These are phyloP conservation scores for Bufo gargarizans DNA, from an alignment of 2,113 vertebrate species.

Conservation along the genomic window DNA sequence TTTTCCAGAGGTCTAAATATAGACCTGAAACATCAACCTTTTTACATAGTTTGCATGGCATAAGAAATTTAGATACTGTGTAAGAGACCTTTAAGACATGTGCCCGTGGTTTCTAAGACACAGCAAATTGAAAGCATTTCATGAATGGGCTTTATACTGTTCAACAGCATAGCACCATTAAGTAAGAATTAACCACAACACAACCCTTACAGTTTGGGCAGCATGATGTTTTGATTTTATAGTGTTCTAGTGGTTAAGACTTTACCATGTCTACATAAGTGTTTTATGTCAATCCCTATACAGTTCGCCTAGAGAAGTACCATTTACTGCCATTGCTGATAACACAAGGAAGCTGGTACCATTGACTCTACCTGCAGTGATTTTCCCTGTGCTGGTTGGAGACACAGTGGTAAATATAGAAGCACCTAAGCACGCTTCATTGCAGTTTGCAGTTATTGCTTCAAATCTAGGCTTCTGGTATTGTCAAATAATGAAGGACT, in stretches of 20 bases:
- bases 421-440: neutral
- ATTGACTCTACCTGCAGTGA: neutral
- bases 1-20: neutral
- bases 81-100: conserved; percentile 23
- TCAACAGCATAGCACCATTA: conserved; percentile 32
- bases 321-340: neutral
- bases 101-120: neutral
- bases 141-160: conserved; percentile 29
- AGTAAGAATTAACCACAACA: conserved; percentile 7
- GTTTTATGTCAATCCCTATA: neutral
- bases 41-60: neutral
- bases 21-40: neutral
- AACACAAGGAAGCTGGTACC: neutral
- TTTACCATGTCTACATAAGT: neutral
- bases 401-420: neutral
- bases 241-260: neutral
- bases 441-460: conserved; percentile 31
- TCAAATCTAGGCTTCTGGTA: neutral
- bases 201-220: neutral
- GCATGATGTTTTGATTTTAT: neutral
- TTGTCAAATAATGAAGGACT: conserved; percentile 28
- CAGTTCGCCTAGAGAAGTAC: conserved; percentile 23
- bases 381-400: neutral
- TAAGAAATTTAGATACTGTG: neutral
- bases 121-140: neutral